Evolutionary conservation across 2,888 invertebrate genomes (phyloP).

Genomic region (Hydraecia micacea): DNA sequence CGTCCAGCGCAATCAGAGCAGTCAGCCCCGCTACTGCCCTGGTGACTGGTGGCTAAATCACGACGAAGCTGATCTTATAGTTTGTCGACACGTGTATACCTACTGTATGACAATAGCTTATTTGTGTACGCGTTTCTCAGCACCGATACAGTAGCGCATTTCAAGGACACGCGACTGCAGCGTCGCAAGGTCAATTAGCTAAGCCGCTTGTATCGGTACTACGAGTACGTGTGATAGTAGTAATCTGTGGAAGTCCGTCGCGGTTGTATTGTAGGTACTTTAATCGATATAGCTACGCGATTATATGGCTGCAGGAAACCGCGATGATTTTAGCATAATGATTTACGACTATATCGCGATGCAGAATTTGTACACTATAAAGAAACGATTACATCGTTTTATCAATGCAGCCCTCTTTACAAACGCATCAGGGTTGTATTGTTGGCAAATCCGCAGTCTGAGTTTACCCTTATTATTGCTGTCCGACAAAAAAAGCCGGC

Average conservation of each 20-base stretch:
- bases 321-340: conserved; percentile 10
- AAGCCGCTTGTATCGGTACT: conserved; percentile 18
- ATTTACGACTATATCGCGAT: not conserved
- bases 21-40: not conserved
- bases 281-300: conserved; percentile 32
- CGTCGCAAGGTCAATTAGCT: conserved; percentile 56
- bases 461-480: conserved; percentile 14
- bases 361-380: not conserved
- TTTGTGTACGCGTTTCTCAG: not conserved
- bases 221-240: conserved; percentile 26
- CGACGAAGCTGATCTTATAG: conserved; percentile 2
- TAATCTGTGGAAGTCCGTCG: conserved; percentile 38
- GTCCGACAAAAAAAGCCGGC: conserved; percentile 17
- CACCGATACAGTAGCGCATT: conserved; percentile 23
- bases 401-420: not conserved
- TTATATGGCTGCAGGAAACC: conserved; percentile 27
- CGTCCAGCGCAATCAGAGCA: not conserved
- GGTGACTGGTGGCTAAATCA: not conserved
- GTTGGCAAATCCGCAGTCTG: conserved; percentile 17
- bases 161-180: conserved; percentile 60
- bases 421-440: conserved; percentile 13
- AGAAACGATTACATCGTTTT: not conserved
- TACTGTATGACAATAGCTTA: not conserved
- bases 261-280: conserved; percentile 9
- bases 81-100: conserved; percentile 5